Conservation (phyloP, 2,797 vertebrate genomes). For the Thunnus albacares region DNA sequence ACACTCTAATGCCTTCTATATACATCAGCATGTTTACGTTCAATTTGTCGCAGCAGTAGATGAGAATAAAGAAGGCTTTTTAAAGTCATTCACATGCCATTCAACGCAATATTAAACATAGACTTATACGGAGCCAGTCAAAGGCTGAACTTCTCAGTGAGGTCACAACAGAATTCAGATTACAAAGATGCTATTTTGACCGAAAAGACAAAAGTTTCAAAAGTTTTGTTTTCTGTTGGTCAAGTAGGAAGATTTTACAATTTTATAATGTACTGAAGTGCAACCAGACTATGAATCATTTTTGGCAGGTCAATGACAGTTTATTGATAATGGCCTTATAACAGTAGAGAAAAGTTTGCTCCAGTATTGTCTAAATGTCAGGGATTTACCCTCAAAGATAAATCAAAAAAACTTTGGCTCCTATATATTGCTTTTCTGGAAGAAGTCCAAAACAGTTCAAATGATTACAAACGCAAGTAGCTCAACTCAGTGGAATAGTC, state of each 20-base stretch:
- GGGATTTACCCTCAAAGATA: background rate
- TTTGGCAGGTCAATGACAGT: background rate
- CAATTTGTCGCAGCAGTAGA: constrained; percentile 38
- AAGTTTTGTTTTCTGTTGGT: background rate
- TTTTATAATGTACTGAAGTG: background rate
- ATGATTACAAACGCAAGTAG: background rate
- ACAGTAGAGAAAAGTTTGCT: background rate
- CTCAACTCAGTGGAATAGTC: background rate
- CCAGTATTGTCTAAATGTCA: background rate
- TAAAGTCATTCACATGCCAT: constrained; percentile 28
- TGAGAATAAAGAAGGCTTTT: constrained; percentile 17
- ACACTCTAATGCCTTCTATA: background rate
- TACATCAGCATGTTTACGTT: constrained; percentile 45
- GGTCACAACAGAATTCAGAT: constrained; percentile 8
- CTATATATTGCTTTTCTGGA: background rate
- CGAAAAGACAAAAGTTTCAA: background rate
- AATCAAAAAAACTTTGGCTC: background rate
- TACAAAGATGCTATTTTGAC: constrained; percentile 11
- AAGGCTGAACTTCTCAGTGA: constrained; percentile 14
- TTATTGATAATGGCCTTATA: background rate
- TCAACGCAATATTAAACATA: constrained; percentile 24
- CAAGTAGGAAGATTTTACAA: background rate
- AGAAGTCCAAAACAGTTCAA: background rate
- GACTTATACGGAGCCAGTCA: constrained; percentile 16
- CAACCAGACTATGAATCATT: background rate